Conservation (phyloP, 2,888 invertebrate species). For the Stenurella melanura region DNA sequence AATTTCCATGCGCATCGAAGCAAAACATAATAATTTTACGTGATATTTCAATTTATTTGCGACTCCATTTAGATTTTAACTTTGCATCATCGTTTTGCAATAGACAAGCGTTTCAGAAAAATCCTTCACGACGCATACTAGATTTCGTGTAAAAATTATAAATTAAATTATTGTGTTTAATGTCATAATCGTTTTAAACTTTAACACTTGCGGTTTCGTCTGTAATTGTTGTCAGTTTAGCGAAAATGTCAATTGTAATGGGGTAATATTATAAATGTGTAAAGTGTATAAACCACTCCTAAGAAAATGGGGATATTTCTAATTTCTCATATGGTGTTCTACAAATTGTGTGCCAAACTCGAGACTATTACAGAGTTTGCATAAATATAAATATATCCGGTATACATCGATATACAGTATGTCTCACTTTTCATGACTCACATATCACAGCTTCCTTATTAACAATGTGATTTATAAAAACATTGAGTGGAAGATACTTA, state of each 20-base stretch:
- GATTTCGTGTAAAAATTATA: not conserved
- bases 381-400: no score
- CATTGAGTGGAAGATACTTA: no score
- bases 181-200: slow-evolving; percentile 4
- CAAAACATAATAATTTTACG: not conserved
- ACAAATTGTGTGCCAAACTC: no score
- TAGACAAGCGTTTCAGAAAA: not conserved
- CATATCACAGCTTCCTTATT: no score
- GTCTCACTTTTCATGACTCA: no score
- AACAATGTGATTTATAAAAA: no score
- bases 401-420: no score
- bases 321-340: no score
- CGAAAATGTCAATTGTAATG: not conserved
- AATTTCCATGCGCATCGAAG: not conserved
- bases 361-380: no score
- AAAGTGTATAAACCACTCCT: not conserved
- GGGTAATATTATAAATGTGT: not conserved
- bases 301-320: no score
- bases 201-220: not conserved
- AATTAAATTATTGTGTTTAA: slow-evolving; percentile 3
- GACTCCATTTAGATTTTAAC: not conserved
- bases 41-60: not conserved
- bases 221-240: not conserved
- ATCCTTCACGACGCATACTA: slow-evolving; percentile 3
- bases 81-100: not conserved